Percentiles rank a stretch among this genome's conserved stretches.
phyloP scores from a whole-genome alignment of 2,113 vertebrate species.

The Burhinus bistriatus region DNA sequence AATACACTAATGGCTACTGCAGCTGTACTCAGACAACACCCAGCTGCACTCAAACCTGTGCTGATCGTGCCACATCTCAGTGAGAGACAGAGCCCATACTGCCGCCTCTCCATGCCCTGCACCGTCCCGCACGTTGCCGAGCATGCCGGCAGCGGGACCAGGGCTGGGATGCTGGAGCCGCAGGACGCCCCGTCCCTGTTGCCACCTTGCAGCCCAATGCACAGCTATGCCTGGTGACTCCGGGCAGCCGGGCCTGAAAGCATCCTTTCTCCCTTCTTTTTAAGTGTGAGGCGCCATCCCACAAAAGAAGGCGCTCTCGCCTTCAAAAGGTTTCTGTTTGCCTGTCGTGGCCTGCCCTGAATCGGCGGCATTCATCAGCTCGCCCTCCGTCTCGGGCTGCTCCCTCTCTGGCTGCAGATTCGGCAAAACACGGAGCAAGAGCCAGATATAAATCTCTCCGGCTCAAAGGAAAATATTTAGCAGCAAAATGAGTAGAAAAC shows the following conservation, averaged over 20 bases:
- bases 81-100: fast-evolving
- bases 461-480: constrained; percentile 30
- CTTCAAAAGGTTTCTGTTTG: background rate
- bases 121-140: fast-evolving
- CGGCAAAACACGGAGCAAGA: background rate
- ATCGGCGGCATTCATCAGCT: constrained; percentile 17
- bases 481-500: background rate
- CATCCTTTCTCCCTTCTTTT: background rate
- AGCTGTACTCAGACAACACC: fast-evolving
- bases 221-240: fast-evolving
- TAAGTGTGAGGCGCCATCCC: background rate
- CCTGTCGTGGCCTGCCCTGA: background rate
- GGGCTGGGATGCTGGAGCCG: background rate
- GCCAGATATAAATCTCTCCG: constrained; percentile 32
- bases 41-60: background rate
- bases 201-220: background rate
- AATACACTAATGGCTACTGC: background rate
- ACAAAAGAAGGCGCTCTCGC: background rate
- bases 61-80: fast-evolving
- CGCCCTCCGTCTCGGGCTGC: background rate
- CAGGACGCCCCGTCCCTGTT: fast-evolving
- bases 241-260: background rate
- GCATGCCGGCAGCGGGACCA: fast-evolving
- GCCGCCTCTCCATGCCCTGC: fast-evolving
- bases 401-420: background rate